Evolutionary conservation across 2,797 vertebrate genomes (phyloP).

Genomic region (Hippocampus kuda): DNA sequence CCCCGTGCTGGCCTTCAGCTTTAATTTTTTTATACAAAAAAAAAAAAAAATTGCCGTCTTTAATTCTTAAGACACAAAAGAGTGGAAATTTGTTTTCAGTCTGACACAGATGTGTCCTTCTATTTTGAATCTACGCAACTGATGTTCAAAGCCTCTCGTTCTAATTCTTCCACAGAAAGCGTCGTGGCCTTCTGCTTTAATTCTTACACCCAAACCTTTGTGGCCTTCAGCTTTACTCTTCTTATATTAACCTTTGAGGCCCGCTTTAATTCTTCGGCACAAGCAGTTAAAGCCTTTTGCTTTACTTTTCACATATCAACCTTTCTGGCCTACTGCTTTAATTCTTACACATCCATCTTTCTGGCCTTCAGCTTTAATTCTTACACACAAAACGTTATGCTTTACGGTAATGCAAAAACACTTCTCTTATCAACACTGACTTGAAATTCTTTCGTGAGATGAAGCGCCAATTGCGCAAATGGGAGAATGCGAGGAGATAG

Average conservation of each 20-base stretch:
- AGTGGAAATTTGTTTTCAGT: neutral
- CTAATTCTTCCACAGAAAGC: too few relatives aligned
- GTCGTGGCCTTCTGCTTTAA: too few relatives aligned
- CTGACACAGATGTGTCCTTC: too few relatives aligned
- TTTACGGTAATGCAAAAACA: neutral
- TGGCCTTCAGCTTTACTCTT: too few relatives aligned
- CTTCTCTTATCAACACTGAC: neutral
- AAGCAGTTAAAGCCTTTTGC: too few relatives aligned
- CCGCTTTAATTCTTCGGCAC: too few relatives aligned
- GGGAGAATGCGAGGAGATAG: neutral
- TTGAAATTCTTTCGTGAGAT: neutral
- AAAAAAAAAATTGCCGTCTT: too few relatives aligned
- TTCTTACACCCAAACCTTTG: too few relatives aligned
- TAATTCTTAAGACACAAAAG: neutral
- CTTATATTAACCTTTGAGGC: too few relatives aligned
- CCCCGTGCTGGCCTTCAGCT: neutral
- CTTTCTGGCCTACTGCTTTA: neutral
- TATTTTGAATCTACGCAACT: too few relatives aligned
- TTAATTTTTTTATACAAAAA: neutral
- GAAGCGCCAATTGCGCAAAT: neutral
- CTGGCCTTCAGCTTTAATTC: neutral
- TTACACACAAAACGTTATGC: neutral
- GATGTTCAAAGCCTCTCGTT: too few relatives aligned
- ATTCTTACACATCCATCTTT: neutral
- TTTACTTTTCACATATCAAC: too few relatives aligned